Evolutionary conservation across 2,888 invertebrate species (phyloP).

Genomic region (Drosophila siamana): DNA sequence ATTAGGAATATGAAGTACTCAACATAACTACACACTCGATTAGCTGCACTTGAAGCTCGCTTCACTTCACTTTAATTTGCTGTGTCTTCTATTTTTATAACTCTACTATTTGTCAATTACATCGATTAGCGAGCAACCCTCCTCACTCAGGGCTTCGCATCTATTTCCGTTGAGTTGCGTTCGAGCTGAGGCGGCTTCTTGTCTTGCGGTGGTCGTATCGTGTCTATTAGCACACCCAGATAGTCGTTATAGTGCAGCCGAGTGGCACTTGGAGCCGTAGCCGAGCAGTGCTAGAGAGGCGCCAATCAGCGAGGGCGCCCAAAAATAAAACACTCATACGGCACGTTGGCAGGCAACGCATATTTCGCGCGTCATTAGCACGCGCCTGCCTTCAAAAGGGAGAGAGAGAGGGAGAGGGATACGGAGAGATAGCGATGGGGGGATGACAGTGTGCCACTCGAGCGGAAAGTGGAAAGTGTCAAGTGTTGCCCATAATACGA

Average conservation of each 20-base stretch:
- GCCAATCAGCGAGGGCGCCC: conserved; percentile 64
- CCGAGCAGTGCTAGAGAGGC: conserved; percentile 27
- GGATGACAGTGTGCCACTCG: conserved; percentile 17
- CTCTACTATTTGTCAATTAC: background rate
- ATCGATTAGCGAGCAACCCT: conserved; percentile 1
- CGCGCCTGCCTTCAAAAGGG: conserved; percentile 38
- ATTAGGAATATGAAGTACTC: background rate
- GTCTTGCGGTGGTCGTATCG: conserved; percentile 3
- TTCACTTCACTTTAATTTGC: background rate
- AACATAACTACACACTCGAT: background rate
- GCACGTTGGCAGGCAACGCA: conserved; percentile 54
- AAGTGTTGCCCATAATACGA: conserved; percentile 83
- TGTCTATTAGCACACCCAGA: conserved; percentile 3
- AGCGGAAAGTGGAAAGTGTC: conserved; percentile 78
- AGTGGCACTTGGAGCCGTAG: conserved; percentile 33
- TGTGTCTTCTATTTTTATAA: background rate
- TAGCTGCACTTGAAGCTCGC: background rate
- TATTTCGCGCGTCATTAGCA: conserved; percentile 84
- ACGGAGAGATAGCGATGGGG: background rate
- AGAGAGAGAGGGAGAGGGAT: background rate
- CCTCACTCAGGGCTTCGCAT: background rate
- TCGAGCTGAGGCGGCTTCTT: background rate
- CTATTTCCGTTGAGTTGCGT: conserved; percentile 6
- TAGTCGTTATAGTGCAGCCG: conserved; percentile 40
- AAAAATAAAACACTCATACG: conserved; percentile 70